Base-by-base conservation (phyloP, 2,797 vertebrate species). In the Scolopax rusticola region DNA sequence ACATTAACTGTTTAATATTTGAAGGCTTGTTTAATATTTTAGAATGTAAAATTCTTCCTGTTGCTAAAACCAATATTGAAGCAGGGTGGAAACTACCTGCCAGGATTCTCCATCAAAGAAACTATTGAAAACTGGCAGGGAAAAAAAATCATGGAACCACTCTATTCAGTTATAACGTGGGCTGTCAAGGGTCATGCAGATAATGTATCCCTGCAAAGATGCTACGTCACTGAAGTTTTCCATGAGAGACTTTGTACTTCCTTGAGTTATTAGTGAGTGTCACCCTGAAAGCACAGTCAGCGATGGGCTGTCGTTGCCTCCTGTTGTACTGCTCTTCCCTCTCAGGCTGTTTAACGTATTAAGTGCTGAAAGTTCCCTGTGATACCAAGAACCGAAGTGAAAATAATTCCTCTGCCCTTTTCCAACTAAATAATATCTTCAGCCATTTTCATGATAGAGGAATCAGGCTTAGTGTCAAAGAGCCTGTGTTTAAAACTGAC, bases 1-100 rank as follows among this genome's bases (percentile, higher is more conserved):
- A 84, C 30, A 64, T 82, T 77, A 88, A 59, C 80, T 89, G n/a
- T 68, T 98, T 67, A 97, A 97, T 96, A 95, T 96, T 94, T 87
- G 69, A 97, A 81, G 48, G 32, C 9, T 19, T 25, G 11, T 82
- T 98, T 76, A 96, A 97, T 94, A 93, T 96, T 96, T 94, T 91
- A 93, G 90, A 63, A 40, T 83, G 38, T 41, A 50, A 88, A 82
- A 85, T 71, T 73, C 85, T 73, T 81, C 68, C 63, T 78, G 64
- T 83, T 75, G 64, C 79, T 91, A 94, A 96, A 95, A 65, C 78
- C 87, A 74, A 76, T 93, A 90, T 56, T 85, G 79, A 89, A 91
- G 74, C 15, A 71, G 48, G 74, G 67, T 59, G 56, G 65, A 90
- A 79, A 76, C 48, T 36, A 61, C 68, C 61, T 80, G 57, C 68